Percentiles rank a stretch among this genome's conserved stretches.
phyloP scores from a whole-genome alignment of 2,888 invertebrate genomes.

The Drosophila buzzatii region DNA sequence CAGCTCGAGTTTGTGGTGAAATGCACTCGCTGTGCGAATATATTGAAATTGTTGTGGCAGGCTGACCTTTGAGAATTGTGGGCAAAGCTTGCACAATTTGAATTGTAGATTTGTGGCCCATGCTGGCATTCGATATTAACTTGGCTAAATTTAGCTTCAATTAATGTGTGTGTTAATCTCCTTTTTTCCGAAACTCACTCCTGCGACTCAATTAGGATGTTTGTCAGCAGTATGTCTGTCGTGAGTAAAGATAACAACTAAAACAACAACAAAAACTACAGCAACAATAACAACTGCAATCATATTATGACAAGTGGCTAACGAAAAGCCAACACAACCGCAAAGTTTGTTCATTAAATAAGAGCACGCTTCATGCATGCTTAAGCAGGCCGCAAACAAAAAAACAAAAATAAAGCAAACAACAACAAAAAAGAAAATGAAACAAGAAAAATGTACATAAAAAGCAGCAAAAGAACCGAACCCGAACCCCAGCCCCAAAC shows the following conservation, averaged over 20 bases:
- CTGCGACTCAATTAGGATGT: conserved; percentile 10
- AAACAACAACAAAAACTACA: neutral
- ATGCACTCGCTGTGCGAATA: neutral
- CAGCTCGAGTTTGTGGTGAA: neutral
- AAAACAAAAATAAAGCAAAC: neutral
- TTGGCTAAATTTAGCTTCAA: neutral
- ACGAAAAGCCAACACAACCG: conserved; percentile 58
- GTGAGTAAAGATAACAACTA: neutral
- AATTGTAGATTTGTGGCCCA: neutral
- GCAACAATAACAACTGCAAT: conserved; percentile 39
- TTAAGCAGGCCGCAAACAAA: conserved; percentile 54
- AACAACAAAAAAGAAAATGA: conserved; percentile 12
- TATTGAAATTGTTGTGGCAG: neutral
- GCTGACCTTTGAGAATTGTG: neutral
- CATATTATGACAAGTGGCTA: conserved; percentile 56
- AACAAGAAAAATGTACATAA: conserved; percentile 23
- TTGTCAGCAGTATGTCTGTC: conserved; percentile 19
- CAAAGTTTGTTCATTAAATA: conserved; percentile 72
- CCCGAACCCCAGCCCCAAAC: conserved; percentile 17
- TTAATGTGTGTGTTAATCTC: neutral
- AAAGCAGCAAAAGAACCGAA: conserved; percentile 36
- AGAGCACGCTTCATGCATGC: conserved; percentile 72
- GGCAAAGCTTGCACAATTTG: neutral
- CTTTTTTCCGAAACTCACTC: neutral
- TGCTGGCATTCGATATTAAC: neutral